Conservation (phyloP, 1,140 invertebrate species). For the Chionoecetes opilio region DNA sequence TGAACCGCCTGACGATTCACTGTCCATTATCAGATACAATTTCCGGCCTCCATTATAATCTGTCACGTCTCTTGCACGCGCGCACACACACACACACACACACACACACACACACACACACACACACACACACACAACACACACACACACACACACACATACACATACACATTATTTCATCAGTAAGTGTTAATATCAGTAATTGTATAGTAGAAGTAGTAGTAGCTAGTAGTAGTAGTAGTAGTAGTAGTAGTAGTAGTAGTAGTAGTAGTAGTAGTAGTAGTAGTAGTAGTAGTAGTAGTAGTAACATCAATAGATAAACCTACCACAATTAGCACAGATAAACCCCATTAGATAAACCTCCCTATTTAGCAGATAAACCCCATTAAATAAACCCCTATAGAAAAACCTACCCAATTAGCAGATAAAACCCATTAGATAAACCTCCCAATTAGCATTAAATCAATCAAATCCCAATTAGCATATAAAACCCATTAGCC, state of each 20-base stretch:
- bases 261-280: constrained; percentile 45
- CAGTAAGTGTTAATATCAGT: neutral
- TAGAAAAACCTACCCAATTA: too few species aligned
- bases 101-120: neutral
- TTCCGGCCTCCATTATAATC: neutral
- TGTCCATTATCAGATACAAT: neutral
- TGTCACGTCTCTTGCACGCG: neutral
- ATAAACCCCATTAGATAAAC: too few species aligned
- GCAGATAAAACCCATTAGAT: too few species aligned
- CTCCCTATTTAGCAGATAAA: too few species aligned
- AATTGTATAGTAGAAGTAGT: neutral
- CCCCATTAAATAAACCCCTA: too few species aligned
- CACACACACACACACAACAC: constrained; percentile 8
- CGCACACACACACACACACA: neutral
- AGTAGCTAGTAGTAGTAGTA: constrained; percentile 1
- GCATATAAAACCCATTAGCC: too few species aligned
- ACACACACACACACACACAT: constrained; percentile 9
- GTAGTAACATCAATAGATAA: neutral
- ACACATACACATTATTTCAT: neutral
- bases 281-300: neutral
- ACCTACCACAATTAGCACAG: neutral
- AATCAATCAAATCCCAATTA: too few species aligned
- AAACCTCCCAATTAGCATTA: too few species aligned
- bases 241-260: constrained; percentile 50
- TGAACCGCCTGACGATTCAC: neutral